Evolutionary conservation across 2,113 vertebrate genomes (phyloP).

Genomic region (Opisthocomus hoazin): DNA sequence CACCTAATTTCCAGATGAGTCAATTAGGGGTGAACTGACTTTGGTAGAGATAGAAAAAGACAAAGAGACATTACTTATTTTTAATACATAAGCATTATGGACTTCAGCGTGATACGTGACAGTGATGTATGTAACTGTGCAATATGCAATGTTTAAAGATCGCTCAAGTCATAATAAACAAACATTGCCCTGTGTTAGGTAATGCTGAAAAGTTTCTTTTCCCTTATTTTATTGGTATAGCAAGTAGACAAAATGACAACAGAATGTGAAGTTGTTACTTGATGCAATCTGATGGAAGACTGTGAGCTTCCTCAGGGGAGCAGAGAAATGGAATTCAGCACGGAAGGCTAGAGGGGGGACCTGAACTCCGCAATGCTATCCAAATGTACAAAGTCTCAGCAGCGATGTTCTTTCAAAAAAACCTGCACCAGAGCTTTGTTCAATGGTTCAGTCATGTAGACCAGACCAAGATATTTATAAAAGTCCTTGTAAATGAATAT

Average conservation of each 20-base stretch:
- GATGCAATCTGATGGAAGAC: neutral
- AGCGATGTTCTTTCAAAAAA: neutral
- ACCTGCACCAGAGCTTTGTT: neutral
- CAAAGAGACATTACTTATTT: neutral
- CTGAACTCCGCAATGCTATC: neutral
- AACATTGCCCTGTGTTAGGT: neutral
- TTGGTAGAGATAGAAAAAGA: neutral
- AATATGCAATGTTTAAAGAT: neutral
- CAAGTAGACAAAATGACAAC: neutral
- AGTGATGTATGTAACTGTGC: neutral
- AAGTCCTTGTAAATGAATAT: neutral
- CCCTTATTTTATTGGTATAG: neutral
- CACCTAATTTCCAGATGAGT: neutral
- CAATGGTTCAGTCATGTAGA: neutral
- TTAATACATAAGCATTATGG: neutral
- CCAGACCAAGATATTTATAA: neutral
- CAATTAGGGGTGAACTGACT: neutral
- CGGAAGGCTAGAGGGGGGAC: neutral
- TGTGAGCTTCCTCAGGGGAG: neutral
- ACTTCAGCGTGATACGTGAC: neutral
- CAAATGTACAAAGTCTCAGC: neutral
- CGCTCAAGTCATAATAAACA: neutral
- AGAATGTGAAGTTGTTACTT: neutral
- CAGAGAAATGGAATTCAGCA: neutral
- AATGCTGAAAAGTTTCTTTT: neutral